Base-by-base conservation (phyloP, 1,140 invertebrate genomes). In the Drosophila pruinosa region DNA sequence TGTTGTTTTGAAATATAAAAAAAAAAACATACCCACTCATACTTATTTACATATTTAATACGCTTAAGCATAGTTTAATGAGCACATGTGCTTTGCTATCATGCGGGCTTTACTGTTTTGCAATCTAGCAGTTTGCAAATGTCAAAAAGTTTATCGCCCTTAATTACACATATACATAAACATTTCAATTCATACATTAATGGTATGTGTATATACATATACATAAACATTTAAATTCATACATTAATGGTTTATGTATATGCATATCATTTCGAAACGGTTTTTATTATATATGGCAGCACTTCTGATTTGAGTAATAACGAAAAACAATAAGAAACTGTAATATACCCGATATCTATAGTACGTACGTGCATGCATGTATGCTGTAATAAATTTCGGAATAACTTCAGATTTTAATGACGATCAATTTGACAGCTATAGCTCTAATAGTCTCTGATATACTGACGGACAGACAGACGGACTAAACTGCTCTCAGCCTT, bases 61-160 rank as follows among this genome's bases (percentile, higher is more conserved):
- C 56, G 26, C 24, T 31, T 62, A 70, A 36, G 24, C 52, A 45
- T 63, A 47, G 53, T 58, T 61, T 72, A 61, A 68, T 69, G 45
- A 68, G 68, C 68, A 50, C 61, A 57, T 64, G 57, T 56, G 12
- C 43, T 59, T 31, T 62, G 12, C 28, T 34, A 57, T 48, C 52
- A 65, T 22, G 48, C 8, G 34, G 48, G 56, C 72, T 38, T 65
- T 52, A 19, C 28, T 34, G 34, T 65, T 80, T 65, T 15, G 7
- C 10, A 26, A 69, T 28, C 48, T 31, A 26, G 50, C 26, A 34
- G 57, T 54, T 28, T 17, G 24, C 72, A 73, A 63, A 69, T 76
- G 80, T 83, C 80, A 83, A 41, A 70, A 85, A 85, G 80, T 83
- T 83, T 83, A 83, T 83, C 80, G 75, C 67, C 17, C 43, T 62